A percentile compares a stretch with the other conserved stretches of the same genome.
Evolutionary conservation across 2,797 vertebrate genomes (phyloP).

Genomic region (Xyrichtys novacula): DNA sequence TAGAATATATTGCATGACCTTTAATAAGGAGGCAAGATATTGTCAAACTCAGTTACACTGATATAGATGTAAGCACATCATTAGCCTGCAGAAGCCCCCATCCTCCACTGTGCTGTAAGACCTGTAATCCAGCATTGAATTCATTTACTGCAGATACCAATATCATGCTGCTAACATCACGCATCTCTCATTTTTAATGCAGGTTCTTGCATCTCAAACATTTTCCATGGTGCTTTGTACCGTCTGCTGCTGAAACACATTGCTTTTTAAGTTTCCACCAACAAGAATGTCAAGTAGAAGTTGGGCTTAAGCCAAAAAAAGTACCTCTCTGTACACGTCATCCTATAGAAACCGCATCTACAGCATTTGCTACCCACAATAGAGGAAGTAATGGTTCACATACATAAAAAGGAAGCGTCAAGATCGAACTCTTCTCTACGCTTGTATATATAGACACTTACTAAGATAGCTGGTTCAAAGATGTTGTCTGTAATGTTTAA

Average conservation of each 20-base stretch:
- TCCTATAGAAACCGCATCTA: constrained; percentile 6
- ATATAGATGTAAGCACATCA: too few species aligned
- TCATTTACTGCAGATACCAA: too few species aligned
- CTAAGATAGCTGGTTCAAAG: constrained; percentile 13
- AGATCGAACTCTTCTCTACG: constrained; percentile 32
- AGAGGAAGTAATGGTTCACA: constrained; percentile 29
- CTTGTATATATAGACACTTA: constrained; percentile 69
- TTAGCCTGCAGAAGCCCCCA: too few species aligned
- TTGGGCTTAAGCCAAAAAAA: constrained; percentile 47
- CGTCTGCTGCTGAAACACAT: constrained; percentile 47
- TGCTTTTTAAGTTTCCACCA: constrained; percentile 27
- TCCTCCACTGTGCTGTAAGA: too few species aligned
- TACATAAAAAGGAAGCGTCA: constrained; percentile 26
- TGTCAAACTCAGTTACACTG: too few species aligned
- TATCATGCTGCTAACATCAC: too few species aligned
- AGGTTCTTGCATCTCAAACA: constrained; percentile 22
- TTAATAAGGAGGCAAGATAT: too few species aligned
- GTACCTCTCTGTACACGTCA: constrained; percentile 11
- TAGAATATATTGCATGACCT: constrained; percentile 23
- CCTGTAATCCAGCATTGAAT: too few species aligned
- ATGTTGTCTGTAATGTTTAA: constrained; percentile 25
- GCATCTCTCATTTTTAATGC: constrained; percentile 45
- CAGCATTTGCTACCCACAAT: constrained; percentile 19
- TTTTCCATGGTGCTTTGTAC: constrained; percentile 31
- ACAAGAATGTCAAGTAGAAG: constrained; percentile 53